A percentile compares a stretch with the other conserved stretches of the same genome.
Conservation (phyloP, 2,113 vertebrate species). For the Astur gentilis region DNA sequence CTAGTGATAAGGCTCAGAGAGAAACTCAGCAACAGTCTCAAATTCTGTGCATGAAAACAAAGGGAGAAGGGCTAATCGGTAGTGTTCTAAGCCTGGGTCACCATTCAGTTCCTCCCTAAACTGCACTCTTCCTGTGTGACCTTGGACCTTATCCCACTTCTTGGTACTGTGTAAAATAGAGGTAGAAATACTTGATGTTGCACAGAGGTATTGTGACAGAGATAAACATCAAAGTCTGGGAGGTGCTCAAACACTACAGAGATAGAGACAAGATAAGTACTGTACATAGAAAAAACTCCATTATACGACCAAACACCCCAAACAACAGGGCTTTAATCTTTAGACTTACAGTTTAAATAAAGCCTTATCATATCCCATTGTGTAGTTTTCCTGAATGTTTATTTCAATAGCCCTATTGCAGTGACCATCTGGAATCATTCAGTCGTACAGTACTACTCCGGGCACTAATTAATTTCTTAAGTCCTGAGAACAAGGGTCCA, state of each 20-base stretch:
- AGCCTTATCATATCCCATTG: not conserved
- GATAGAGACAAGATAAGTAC: slow-evolving; percentile 43
- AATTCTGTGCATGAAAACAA: not conserved
- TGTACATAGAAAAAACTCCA: not conserved
- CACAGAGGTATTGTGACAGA: not conserved
- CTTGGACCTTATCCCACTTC: not conserved
- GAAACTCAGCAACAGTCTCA: not conserved
- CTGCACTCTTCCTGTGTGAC: not conserved
- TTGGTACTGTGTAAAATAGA: not conserved
- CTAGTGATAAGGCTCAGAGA: not conserved
- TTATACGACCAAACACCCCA: not conserved
- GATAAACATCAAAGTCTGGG: slow-evolving; percentile 49
- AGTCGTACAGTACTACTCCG: not conserved
- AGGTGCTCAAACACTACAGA: slow-evolving; percentile 11
- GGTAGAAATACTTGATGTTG: not conserved
- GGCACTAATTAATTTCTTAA: not conserved
- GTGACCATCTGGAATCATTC: slow-evolving; percentile 5
- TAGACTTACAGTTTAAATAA: slow-evolving; percentile 15
- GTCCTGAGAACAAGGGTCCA: not conserved
- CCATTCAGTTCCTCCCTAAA: not conserved
- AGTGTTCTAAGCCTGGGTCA: not conserved
- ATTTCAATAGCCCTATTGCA: not conserved
- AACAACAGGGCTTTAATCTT: slow-evolving; percentile 32
- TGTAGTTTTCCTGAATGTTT: slow-evolving; percentile 6
- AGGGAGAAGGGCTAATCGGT: not conserved